Evolutionary conservation across 1,140 invertebrate species (phyloP), one percentile per base, ranked within the genome.

Genomic region (Drosophila auraria): DNA sequence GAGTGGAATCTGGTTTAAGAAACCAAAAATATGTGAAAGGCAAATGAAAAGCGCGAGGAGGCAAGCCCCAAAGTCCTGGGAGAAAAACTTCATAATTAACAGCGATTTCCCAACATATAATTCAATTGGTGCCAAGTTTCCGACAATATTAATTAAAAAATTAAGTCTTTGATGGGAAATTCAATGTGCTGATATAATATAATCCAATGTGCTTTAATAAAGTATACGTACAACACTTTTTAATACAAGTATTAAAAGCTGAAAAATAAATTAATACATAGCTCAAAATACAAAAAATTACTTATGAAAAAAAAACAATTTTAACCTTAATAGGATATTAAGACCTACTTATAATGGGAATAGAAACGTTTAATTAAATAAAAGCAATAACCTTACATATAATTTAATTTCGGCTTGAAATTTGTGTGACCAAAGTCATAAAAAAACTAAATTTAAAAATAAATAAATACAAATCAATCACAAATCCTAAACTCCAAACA

Each of bases 1-100:
- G 11, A 33, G 58, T 71, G 74, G 40, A 57, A 73, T 61, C 66
- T 73, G 50, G 65, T 58, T 72, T 49, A 30, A 25, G 36, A 45
- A 73, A 15, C 9, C 27, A 38, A 53, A 69, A 25, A 58, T 36
- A 68, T 69, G 63, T 70, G 66, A 72, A 72, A 73, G 53, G 25
- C 45, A 57, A 71, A 11, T n/a, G 15, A 53, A 27, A 59, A 33
- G 6, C 15, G 30, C 17, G 9, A 51, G 56, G 11, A 51, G 60
- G 51, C 58, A 73, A 53, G 7, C 14, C 57, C n/a, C n/a, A 33
- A 40, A 59, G 44, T 66, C 78, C 57, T 27, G 45, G 20, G 7
- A 57, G 36, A 68, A 49, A 58, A 74, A 66, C 44, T 53, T 36
- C 17, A 45, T 58, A 45, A 40, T 45, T 30, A 61, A 61, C 27